Conservation (phyloP, 2,888 invertebrate genomes). For the Gerosis bhagava region DNA sequence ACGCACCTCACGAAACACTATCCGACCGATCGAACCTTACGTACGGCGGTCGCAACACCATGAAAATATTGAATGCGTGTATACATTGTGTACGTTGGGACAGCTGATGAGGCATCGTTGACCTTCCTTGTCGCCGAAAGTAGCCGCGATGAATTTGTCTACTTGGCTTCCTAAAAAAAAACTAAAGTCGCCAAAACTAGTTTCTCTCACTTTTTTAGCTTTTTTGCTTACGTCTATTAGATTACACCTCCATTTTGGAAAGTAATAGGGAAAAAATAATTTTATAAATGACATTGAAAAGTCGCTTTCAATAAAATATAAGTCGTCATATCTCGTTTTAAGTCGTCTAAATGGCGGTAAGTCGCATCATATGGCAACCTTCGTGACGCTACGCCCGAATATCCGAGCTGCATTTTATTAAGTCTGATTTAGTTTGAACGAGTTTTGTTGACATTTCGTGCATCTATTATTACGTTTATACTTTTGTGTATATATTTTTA, state of each 20-base stretch:
- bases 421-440: constrained; percentile 59
- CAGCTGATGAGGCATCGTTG: constrained; percentile 38
- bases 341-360: too few species aligned
- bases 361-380: too few species aligned
- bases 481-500: constrained; percentile 50
- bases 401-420: constrained; percentile 63
- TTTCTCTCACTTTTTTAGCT: too few species aligned
- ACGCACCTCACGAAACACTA: constrained; percentile 33
- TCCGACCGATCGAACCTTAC: constrained; percentile 41
- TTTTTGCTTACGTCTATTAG: too few species aligned
- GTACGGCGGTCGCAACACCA: constrained; percentile 40
- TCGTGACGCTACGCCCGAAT: constrained; percentile 47
- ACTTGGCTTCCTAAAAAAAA: too few species aligned
- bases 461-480: constrained; percentile 49
- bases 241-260: too few species aligned
- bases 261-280: too few species aligned
- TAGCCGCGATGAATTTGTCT: too few species aligned
- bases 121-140: constrained; percentile 41
- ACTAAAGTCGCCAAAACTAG: too few species aligned
- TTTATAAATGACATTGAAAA: too few species aligned
- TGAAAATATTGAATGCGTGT: constrained; percentile 41
- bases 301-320: too few species aligned
- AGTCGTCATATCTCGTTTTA: too few species aligned
- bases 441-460: constrained; percentile 53
- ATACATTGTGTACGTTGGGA: constrained; percentile 33